A percentile compares a stretch with the other conserved stretches of the same genome.
These are phyloP conservation scores for Collichthys lucidus DNA, from an alignment of 2,113 vertebrate genomes.

Conservation along the genomic window DNA sequence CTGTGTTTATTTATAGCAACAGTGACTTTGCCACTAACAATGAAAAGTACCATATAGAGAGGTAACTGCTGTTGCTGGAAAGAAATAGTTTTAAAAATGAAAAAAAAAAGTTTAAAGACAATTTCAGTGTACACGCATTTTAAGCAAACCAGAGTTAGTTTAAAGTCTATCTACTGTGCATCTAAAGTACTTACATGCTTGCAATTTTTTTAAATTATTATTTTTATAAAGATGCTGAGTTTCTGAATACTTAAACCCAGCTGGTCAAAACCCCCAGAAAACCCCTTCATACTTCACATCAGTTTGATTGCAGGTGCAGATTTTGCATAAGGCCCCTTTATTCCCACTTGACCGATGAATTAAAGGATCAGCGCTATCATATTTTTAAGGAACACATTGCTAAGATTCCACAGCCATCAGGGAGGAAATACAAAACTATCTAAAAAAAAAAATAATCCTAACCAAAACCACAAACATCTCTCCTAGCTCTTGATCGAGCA, in stretches of 20 bases:
- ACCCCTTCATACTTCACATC: neutral
- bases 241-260: neutral
- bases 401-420: constrained; percentile 20
- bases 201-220: too few relatives aligned
- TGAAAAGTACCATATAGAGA: too few relatives aligned
- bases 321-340: constrained; percentile 17
- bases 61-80: too few relatives aligned
- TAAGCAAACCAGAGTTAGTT: neutral
- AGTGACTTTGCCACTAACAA: too few relatives aligned
- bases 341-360: constrained; percentile 37
- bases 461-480: neutral
- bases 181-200: neutral
- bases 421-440: constrained; percentile 34
- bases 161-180: neutral
- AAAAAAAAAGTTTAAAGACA: too few relatives aligned
- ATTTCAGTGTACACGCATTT: too few relatives aligned
- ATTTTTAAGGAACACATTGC: constrained; percentile 25
- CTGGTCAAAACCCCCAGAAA: neutral
- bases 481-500: neutral
- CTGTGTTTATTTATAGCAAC: neutral
- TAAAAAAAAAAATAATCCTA: neutral
- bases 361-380: constrained; percentile 25
- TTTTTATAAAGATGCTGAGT: neutral
- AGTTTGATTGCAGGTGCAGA: constrained; percentile 10
- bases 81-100: too few relatives aligned